Percentiles rank a stretch among this genome's conserved stretches.
Evolutionary conservation across 2,888 invertebrate species (phyloP).

Genomic region (Microplitis deprimator): DNA sequence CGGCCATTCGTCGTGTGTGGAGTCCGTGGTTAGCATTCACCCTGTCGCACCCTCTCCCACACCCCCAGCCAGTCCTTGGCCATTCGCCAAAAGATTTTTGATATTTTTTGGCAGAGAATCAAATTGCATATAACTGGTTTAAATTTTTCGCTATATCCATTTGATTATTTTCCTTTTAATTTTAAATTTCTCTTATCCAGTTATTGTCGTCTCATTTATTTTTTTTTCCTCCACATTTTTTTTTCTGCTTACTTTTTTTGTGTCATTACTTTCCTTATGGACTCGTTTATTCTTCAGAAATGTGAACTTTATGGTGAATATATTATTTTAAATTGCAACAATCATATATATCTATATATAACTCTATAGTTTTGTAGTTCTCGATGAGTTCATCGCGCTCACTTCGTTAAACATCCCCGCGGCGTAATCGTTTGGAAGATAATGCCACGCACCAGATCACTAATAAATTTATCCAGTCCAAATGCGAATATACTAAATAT

Average conservation of each 20-base stretch:
- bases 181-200: conserved; percentile 40
- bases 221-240: conserved; percentile 27
- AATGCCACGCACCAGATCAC: neutral
- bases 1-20: conserved; percentile 49
- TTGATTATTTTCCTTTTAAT: conserved; percentile 39
- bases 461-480: neutral
- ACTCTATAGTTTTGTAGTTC: neutral
- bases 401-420: conserved; percentile 14
- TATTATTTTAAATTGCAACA: conserved; percentile 6
- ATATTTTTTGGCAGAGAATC: conserved; percentile 66
- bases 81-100: conserved; percentile 63
- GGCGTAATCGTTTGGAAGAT: conserved; percentile 29
- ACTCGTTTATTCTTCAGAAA: conserved; percentile 29
- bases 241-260: conserved; percentile 35
- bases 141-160: conserved; percentile 61
- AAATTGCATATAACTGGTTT: conserved; percentile 62
- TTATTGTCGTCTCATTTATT: conserved; percentile 17
- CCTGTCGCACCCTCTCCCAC: conserved; percentile 27
- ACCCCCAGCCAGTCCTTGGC: conserved; percentile 49
- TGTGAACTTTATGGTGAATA: conserved; percentile 18
- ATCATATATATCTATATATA: conserved; percentile 16
- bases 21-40: conserved; percentile 58
- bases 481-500: conserved; percentile 20
- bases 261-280: conserved; percentile 19
- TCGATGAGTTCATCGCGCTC: conserved; percentile 9